Evolutionary conservation across 2,797 vertebrate species (phyloP), one percentile per base, ranked within the genome.

Genomic region (Agapornis canus): DNA sequence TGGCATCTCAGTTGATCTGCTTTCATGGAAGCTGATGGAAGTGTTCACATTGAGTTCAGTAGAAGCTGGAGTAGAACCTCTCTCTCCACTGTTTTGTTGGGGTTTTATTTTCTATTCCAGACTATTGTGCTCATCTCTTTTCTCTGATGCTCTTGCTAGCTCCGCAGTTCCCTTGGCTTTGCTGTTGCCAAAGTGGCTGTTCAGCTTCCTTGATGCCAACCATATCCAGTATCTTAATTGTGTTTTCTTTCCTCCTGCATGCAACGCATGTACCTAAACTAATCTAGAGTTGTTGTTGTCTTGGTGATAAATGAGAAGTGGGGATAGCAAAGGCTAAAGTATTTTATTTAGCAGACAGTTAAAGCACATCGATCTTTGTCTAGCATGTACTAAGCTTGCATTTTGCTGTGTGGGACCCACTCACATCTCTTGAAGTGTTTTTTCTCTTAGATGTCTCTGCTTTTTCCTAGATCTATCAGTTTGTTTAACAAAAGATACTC

Each of bases 281-380:
- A 23, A 65, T 69, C 20, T 47, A 40, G 60, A 60, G 40, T 43
- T 40, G 83, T 43, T 43, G 83, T 72, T 89, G 63, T 85, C 80
- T 85, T 80, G 60, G n/a, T 80, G 79, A 81, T 52, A 68, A 68
- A 60, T 35, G 39, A 79, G 87, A 77, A 63, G 17, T 66, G 68
- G 47, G 51, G 60, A 17, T 27, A 73, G 64, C 64, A 77, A 43
- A 73, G 57, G 45, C 35, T 70, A 13, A 47, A 7, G 18, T 52
- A 11, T 78, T 93, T 89, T 77, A 39, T 82, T 90, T 76, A 51
- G 15, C 70, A 89, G 71, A 52, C 66, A 39, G 70, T 72, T 92
- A 73, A 75, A 66, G 23, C 71, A 56, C 65, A 26, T 1, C 60
- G 65, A 57, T 56, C 54, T 56, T 61, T 86, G 81, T 60, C 90